A percentile compares a stretch with the other conserved stretches of the same genome.
Evolutionary conservation across 2,888 invertebrate genomes (phyloP).

Genomic region (Bellardia pandia): DNA sequence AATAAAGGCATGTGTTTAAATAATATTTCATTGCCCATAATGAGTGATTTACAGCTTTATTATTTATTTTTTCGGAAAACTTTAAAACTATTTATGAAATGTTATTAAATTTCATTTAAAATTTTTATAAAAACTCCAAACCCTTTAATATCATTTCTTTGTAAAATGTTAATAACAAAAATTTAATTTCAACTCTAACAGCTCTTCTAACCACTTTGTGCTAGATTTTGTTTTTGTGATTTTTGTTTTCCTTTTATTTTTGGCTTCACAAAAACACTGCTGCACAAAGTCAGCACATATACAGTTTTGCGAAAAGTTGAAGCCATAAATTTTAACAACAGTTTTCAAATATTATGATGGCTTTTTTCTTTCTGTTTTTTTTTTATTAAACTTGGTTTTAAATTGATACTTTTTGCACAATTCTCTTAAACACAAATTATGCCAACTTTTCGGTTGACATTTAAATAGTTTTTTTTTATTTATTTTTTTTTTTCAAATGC

Average conservation of each 20-base stretch:
- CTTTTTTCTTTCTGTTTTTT: conserved; percentile 12
- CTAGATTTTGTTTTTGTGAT: conserved; percentile 31
- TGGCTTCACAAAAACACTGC: not conserved
- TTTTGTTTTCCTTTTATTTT: conserved; percentile 24
- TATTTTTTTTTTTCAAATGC: not conserved
- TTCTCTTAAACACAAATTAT: conserved; percentile 36
- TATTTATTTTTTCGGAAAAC: too few relatives aligned
- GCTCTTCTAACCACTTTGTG: conserved; percentile 34
- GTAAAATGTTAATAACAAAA: conserved; percentile 15
- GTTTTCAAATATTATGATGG: conserved; percentile 64
- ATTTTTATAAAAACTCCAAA: not conserved
- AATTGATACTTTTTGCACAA: conserved; percentile 26
- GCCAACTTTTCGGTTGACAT: conserved; percentile 9
- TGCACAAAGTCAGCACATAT: not conserved
- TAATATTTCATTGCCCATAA: too few relatives aligned
- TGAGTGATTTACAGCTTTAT: too few relatives aligned
- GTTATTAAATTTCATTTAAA: not conserved
- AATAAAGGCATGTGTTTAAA: too few relatives aligned
- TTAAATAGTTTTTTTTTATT: not conserved
- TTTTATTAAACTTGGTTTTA: conserved; percentile 39
- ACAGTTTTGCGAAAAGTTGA: conserved; percentile 49
- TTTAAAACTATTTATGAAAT: not conserved
- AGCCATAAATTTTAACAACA: conserved; percentile 69
- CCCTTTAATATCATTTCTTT: not conserved
- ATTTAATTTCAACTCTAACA: not conserved